Percentiles rank a stretch among this genome's conserved stretches.
These are phyloP conservation scores for Holotrichia oblita DNA, from an alignment of 1,140 invertebrate genomes.

Conservation along the genomic window DNA sequence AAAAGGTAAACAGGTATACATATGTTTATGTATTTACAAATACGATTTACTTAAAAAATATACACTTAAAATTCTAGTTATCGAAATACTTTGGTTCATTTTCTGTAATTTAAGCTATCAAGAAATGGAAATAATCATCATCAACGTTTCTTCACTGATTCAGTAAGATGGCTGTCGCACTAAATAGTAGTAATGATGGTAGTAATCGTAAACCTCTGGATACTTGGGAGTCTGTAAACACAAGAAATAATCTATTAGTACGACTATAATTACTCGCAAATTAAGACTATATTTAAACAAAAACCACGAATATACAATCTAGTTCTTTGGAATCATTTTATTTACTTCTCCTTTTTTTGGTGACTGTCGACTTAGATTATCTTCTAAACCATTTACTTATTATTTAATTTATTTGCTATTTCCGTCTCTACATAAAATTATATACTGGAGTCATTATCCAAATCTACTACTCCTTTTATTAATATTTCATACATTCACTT, in stretches of 20 bases:
- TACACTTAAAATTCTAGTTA: conserved; percentile 31
- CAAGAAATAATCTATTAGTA: neutral
- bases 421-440: too few species aligned
- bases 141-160: conserved; percentile 7
- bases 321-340: too few species aligned
- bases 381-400: too few species aligned
- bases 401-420: too few species aligned
- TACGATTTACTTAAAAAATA: conserved; percentile 36
- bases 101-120: conserved; percentile 28
- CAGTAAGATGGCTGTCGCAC: conserved; percentile 1
- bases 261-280: neutral
- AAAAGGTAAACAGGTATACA: neutral
- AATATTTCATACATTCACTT: too few species aligned
- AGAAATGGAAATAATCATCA: conserved; percentile 27
- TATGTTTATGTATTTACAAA: conserved; percentile 26
- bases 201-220: neutral
- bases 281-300: neutral
- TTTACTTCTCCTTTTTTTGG: too few species aligned
- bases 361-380: too few species aligned
- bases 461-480: too few species aligned
- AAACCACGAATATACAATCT: too few species aligned
- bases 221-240: conserved; percentile 10
- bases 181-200: neutral
- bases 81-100: conserved; percentile 34
- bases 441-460: too few species aligned